These are phyloP conservation scores for Phylloscopus trochiloides DNA, from an alignment of 2,113 vertebrate species.

Conservation along the genomic window DNA sequence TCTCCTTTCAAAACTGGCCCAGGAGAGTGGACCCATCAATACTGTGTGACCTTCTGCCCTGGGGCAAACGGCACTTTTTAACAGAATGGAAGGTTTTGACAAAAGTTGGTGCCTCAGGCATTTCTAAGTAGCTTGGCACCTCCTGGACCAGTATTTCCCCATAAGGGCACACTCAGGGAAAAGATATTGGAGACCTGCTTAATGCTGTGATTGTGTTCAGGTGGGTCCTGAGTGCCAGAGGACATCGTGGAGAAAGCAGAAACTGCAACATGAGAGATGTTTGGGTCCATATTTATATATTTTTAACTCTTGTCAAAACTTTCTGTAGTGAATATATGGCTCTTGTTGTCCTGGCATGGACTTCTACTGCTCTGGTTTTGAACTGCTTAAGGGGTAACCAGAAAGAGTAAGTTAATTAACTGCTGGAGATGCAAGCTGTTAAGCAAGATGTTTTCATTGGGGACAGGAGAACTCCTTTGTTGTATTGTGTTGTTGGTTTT, in stretches of 20 bases:
- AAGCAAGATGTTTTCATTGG: neutral
- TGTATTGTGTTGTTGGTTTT: too few relatives aligned
- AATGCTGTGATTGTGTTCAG: neutral
- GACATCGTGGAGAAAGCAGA: neutral
- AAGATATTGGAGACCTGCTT: neutral
- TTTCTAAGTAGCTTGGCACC: neutral
- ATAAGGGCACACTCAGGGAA: neutral
- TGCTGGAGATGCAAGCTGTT: neutral
- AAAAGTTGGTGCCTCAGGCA: neutral
- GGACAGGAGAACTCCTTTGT: too few relatives aligned
- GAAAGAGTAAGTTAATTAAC: neutral
- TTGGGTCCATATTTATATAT: neutral
- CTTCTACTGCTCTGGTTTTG: neutral
- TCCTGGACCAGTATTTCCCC: neutral
- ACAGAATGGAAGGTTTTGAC: neutral
- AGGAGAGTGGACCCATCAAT: neutral
- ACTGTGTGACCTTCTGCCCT: neutral
- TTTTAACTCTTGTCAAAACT: neutral
- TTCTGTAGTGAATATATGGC: neutral
- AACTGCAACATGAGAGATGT: neutral
- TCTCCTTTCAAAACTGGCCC: neutral
- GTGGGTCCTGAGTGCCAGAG: neutral
- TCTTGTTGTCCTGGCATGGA: neutral
- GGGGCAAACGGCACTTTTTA: neutral
- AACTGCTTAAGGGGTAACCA: neutral